Percentiles rank a stretch among this genome's conserved stretches.
phyloP scores from a whole-genome alignment of 2,113 vertebrate genomes.

The Equus quagga region DNA sequence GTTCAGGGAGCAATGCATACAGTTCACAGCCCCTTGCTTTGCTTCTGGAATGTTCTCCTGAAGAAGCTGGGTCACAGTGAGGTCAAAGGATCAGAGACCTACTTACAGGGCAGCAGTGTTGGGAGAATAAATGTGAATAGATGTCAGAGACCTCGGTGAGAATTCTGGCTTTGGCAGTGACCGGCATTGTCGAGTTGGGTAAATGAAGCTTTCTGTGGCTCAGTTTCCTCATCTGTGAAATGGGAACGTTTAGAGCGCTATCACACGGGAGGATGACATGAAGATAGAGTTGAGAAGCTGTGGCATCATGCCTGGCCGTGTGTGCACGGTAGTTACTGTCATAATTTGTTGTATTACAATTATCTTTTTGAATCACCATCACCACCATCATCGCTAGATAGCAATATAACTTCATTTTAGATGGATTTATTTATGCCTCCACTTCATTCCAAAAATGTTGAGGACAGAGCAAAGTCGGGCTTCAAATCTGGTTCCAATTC shows the following conservation, averaged over 20 bases:
- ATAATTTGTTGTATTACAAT: not conserved
- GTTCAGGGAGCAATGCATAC: slow-evolving; percentile 91
- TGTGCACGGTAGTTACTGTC: not conserved
- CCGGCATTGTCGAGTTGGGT: too few relatives aligned
- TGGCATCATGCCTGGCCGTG: not conserved
- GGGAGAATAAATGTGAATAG: not conserved
- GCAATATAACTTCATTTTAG: not conserved
- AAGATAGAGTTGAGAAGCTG: not conserved
- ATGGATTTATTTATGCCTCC: not conserved
- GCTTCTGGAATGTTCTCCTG: slow-evolving; percentile 87
- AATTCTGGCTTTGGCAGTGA: not conserved
- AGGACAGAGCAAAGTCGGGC: not conserved
- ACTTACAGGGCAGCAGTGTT: slow-evolving; percentile 76
- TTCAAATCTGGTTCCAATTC: not conserved
- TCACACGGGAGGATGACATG: not conserved
- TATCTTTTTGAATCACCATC: not conserved
- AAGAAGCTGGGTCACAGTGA: slow-evolving; percentile 88
- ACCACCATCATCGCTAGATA: not conserved
- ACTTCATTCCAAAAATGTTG: not conserved
- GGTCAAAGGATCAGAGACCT: slow-evolving; percentile 90
- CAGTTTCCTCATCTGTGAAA: not conserved
- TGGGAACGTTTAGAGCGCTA: not conserved
- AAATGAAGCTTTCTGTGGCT: not conserved
- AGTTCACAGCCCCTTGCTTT: slow-evolving; percentile 87
- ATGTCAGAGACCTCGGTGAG: not conserved